Evolutionary conservation across 2,888 invertebrate species (phyloP).

Genomic region (Caenorhabditis afra): DNA sequence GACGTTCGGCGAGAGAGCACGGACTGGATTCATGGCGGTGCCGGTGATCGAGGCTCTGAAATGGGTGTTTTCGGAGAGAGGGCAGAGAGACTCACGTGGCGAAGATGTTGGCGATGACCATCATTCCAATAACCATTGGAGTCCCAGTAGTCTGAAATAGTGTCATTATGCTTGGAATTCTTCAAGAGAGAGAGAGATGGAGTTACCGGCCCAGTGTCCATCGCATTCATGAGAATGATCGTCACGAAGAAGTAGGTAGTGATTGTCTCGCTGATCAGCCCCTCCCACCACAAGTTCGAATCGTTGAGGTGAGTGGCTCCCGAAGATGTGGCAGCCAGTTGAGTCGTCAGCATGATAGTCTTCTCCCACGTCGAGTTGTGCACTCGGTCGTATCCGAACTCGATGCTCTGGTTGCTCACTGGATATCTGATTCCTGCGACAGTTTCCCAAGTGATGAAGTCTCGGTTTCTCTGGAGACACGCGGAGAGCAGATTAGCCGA

Average conservation of each 20-base stretch:
- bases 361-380: constrained; percentile 41
- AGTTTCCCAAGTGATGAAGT: constrained; percentile 40
- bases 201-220: constrained; percentile 38
- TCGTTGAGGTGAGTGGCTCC: constrained; percentile 48
- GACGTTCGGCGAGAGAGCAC: constrained; percentile 48
- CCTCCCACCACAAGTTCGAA: constrained; percentile 55
- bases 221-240: constrained; percentile 43
- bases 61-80: no score
- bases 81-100: constrained; percentile 48
- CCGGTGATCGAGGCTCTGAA: constrained; percentile 54
- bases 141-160: constrained; percentile 30
- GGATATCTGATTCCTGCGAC: constrained; percentile 22
- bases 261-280: constrained; percentile 50
- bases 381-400: constrained; percentile 43
- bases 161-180: no score
- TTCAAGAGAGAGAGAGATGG: not conserved
- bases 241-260: constrained; percentile 54
- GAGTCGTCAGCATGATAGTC: constrained; percentile 46
- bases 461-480: constrained; percentile 45
- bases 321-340: constrained; percentile 51
- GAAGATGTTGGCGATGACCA: constrained; percentile 53
- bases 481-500: constrained; percentile 74
- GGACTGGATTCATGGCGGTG: constrained; percentile 55
- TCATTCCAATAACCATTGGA: constrained; percentile 46
- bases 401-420: constrained; percentile 14